phyloP scores from a whole-genome alignment of 2,888 invertebrate species.

The Sinopyrophorus schimmeli region DNA sequence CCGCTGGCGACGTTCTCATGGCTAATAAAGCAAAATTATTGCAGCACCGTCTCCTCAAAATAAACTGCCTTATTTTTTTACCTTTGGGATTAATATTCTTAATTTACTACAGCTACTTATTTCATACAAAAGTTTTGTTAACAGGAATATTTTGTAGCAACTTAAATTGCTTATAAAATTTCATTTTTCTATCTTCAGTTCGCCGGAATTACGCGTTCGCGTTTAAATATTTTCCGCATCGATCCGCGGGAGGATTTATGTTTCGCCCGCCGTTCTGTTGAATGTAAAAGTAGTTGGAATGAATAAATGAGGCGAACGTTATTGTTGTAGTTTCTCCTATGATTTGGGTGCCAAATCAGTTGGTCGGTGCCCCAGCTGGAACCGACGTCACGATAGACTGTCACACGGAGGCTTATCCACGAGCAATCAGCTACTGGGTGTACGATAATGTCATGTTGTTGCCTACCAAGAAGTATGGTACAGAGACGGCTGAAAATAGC shows the following conservation, averaged over 20 bases:
- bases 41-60: slow-evolving; percentile 20
- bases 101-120: slow-evolving; percentile 22
- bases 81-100: slow-evolving; percentile 27
- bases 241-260: too few relatives aligned
- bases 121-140: slow-evolving; percentile 15
- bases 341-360: slow-evolving; percentile 93
- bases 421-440: slow-evolving; percentile 92
- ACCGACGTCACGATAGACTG: slow-evolving; percentile 92
- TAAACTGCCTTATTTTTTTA: slow-evolving; percentile 22
- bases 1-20: slow-evolving; percentile 29
- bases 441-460: slow-evolving; percentile 88
- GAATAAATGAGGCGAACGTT: not conserved
- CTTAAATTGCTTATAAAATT: too few relatives aligned
- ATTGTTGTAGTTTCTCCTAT: slow-evolving; percentile 79
- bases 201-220: too few relatives aligned
- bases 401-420: slow-evolving; percentile 89
- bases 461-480: slow-evolving; percentile 85
- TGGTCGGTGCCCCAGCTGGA: slow-evolving; percentile 87
- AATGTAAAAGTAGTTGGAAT: not conserved
- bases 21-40: slow-evolving; percentile 29
- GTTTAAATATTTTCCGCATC: too few relatives aligned
- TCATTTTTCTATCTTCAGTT: too few relatives aligned
- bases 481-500: slow-evolving; percentile 81
- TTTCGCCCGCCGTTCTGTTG: too few relatives aligned
- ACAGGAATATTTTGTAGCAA: too few relatives aligned